Evolutionary conservation across 2,888 invertebrate species (phyloP), one percentile per base, ranked within the genome.

Genomic region (Bimastos eiseni): DNA sequence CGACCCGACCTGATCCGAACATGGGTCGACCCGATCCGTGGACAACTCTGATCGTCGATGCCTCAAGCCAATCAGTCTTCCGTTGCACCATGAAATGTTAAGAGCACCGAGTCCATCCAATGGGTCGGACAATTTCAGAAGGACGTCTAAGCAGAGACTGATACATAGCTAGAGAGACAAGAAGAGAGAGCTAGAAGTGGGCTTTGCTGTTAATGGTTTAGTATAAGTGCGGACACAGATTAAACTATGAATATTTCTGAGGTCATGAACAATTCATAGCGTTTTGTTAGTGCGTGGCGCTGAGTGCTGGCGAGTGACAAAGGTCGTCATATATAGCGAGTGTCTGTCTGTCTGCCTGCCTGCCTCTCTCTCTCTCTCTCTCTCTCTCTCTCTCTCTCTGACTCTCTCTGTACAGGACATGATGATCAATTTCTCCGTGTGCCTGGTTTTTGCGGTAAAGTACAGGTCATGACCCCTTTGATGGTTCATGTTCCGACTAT

Each of bases 261-360:
- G 70, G n/a, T 70, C n/a, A 70, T 70, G 70, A 70, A 70, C 70
- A 70, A 70, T 70, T 70, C 70, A 70, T 70, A n/a, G 70, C 70
- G 13, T 70, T 70, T n/a, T 70, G 49, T 70, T n/a, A 30, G 70
- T 70, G n/a, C 70, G 70, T 70, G 30, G 70, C 70, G 30, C 70
- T 70, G 70, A 70, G 70, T 70, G 70, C 30, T 70, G 70, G n/a
- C n/a, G n/a, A 70, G 70, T 6, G 70, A n/a, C 70, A 70, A 70
- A 70, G 70, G 70, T 70, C 70, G n/a, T 30, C 70, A 70, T 30
- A 11, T n/a, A 11, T 21, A 24, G 49, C 21, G 49, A 24, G 49
- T 24, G 3, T 49, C 49, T 49, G 24, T 24, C 24, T 49, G 11
- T 70, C 70, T 70, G n/a, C n/a, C 70, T 70, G 17, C n/a, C 8